Evolutionary conservation across 2,888 invertebrate genomes (phyloP).

Genomic region (Craniophora ligustri): DNA sequence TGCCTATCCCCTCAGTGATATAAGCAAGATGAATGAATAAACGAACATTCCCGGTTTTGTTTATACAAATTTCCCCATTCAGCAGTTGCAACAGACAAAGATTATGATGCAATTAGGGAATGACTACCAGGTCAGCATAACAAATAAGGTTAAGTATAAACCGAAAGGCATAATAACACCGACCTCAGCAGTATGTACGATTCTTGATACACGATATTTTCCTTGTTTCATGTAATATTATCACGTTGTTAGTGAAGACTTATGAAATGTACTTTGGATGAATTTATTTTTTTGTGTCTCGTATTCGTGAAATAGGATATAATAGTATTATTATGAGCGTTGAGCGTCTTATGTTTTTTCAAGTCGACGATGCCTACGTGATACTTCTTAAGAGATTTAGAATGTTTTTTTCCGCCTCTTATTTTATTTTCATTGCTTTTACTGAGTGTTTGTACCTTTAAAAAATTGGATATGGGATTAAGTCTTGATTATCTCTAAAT

Average conservation of each 20-base stretch:
- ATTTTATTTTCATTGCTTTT: constrained; percentile 25
- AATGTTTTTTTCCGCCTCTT: constrained; percentile 18
- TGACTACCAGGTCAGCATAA: constrained; percentile 32
- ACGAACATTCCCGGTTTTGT: background rate
- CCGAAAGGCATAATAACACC: constrained; percentile 30
- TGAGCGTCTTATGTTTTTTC: constrained; percentile 47
- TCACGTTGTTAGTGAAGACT: constrained; percentile 76
- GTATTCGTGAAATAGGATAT: constrained; percentile 70
- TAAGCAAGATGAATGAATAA: no score
- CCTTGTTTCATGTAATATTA: constrained; percentile 74
- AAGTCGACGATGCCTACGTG: constrained; percentile 29
- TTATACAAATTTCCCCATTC: background rate
- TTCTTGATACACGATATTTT: constrained; percentile 73
- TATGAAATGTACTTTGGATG: constrained; percentile 71
- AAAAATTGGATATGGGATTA: background rate
- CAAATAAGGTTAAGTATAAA: constrained; percentile 35
- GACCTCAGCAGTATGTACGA: constrained; percentile 44
- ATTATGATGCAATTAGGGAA: constrained; percentile 24
- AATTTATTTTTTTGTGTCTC: constrained; percentile 68
- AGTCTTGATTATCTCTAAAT: background rate
- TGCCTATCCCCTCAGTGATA: no score
- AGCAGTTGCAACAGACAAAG: background rate
- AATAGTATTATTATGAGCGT: constrained; percentile 59
- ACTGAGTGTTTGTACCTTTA: background rate
- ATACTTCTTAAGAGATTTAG: constrained; percentile 37